A percentile compares a stretch with the other conserved stretches of the same genome.
Evolutionary conservation across 2,888 invertebrate species (phyloP).

Genomic region (Anthophora plumipes): DNA sequence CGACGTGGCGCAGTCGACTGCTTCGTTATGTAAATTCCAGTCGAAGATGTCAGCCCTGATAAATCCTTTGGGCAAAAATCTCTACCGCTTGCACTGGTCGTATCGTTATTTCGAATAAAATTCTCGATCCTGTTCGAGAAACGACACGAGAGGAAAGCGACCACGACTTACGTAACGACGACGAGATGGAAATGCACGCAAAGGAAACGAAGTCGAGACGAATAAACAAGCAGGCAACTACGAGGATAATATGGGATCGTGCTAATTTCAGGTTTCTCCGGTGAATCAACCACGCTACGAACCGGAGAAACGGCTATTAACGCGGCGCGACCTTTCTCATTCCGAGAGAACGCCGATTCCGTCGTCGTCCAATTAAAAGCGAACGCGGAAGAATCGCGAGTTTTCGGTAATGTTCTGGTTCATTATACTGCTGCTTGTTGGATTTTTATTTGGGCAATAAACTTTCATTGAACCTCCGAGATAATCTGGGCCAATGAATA

Average conservation of each 20-base stretch:
- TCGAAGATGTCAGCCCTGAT: constrained; percentile 20
- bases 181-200: not conserved
- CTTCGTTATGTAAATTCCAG: constrained; percentile 47
- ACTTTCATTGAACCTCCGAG: constrained; percentile 23
- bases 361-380: constrained; percentile 56
- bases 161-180: not conserved
- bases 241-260: constrained; percentile 31
- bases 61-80: constrained; percentile 27
- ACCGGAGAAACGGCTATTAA: constrained; percentile 39
- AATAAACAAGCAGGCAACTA: constrained; percentile 27
- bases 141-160: not conserved
- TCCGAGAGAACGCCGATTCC: constrained; percentile 35
- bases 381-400: constrained; percentile 36
- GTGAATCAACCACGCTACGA: constrained; percentile 8
- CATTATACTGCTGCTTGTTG: constrained; percentile 49
- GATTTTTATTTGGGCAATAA: constrained; percentile 31
- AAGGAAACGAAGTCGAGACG: constrained; percentile 6
- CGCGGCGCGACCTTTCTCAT: constrained; percentile 16
- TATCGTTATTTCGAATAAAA: constrained; percentile 10
- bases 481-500: constrained; percentile 37
- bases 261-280: constrained; percentile 2
- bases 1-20: not conserved
- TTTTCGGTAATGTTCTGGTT: constrained; percentile 38
- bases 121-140: not conserved
- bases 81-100: not conserved